These are phyloP conservation scores for Geococcyx californianus DNA, from an alignment of 2,113 vertebrate species.

Conservation along the genomic window DNA sequence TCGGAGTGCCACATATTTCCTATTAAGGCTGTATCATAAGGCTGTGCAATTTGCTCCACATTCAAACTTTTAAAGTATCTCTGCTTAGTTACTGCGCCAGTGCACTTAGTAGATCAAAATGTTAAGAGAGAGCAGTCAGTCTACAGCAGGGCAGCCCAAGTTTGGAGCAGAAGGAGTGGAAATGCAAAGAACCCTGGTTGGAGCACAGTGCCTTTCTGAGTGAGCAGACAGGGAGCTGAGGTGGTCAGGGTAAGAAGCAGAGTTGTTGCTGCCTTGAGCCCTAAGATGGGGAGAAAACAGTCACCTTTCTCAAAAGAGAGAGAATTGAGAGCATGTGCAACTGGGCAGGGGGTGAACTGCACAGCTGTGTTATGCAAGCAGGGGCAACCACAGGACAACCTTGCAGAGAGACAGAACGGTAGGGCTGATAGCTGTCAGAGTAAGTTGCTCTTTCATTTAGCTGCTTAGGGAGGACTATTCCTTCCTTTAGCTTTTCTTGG, in stretches of 20 bases:
- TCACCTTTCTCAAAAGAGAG: background rate
- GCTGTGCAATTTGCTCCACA: background rate
- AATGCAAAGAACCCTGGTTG: background rate
- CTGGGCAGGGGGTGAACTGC: background rate
- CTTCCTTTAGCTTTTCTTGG: background rate
- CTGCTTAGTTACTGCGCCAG: background rate
- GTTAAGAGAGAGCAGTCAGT: background rate
- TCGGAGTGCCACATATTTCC: background rate
- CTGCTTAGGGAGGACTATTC: background rate
- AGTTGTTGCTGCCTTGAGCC: background rate
- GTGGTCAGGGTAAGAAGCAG: background rate
- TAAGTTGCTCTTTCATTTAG: background rate
- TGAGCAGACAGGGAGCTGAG: background rate
- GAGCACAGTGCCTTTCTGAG: background rate
- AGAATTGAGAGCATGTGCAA: accelerated
- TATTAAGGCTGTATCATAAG: background rate
- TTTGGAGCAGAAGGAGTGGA: background rate
- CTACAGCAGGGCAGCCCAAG: background rate
- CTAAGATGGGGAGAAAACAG: background rate
- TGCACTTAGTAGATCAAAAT: background rate
- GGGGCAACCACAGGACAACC: background rate
- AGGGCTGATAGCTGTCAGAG: background rate
- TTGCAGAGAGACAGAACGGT: background rate
- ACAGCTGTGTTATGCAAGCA: background rate
- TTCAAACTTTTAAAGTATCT: background rate